phyloP scores from a whole-genome alignment of 92 coral and sea anemone genomes.

The Phenganax subtilis region DNA sequence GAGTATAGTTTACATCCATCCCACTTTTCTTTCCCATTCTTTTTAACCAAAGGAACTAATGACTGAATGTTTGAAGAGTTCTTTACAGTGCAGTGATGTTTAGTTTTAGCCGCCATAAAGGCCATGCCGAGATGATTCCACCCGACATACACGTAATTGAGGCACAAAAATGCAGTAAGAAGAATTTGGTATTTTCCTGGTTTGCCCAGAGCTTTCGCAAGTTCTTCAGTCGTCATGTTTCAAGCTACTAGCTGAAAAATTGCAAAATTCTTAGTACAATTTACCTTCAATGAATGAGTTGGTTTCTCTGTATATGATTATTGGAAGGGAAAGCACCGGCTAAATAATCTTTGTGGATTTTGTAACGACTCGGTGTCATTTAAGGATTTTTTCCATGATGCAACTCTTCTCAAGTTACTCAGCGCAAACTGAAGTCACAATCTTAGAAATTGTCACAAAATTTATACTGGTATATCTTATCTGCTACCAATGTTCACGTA shows the following conservation, averaged over 20 bases:
- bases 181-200: conserved; percentile 6
- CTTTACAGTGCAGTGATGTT: background rate
- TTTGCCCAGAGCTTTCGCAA: background rate
- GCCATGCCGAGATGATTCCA: conserved; percentile 14
- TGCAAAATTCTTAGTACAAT: background rate
- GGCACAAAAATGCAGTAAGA: background rate
- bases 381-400: too few species aligned
- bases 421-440: too few species aligned
- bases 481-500: too few species aligned
- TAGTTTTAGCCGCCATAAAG: background rate
- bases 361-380: too few species aligned
- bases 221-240: background rate
- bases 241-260: background rate
- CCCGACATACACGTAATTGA: background rate
- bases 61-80: background rate
- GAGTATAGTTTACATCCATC: background rate
- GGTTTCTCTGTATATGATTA: too few species aligned
- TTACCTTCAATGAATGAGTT: too few species aligned
- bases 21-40: background rate
- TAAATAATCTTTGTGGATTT: too few species aligned
- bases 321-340: too few species aligned
- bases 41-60: background rate
- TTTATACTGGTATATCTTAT: too few species aligned
- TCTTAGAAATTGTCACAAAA: too few species aligned
- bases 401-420: too few species aligned